Base-by-base conservation (phyloP, 2,888 invertebrate species). In the Halictus ligatus region DNA sequence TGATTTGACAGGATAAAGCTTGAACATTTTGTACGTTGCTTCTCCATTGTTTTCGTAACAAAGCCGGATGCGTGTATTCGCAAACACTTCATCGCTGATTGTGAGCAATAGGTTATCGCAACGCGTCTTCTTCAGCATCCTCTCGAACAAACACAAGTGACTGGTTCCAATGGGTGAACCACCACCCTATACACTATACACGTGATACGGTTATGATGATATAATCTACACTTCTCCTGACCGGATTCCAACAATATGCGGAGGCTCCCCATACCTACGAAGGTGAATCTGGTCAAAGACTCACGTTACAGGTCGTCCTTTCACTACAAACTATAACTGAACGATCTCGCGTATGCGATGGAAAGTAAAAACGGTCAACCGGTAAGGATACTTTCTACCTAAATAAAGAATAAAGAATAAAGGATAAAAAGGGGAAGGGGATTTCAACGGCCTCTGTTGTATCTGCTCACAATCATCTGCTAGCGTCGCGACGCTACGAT, bases 311-410 rank as follows among this genome's bases (percentile, higher is more conserved):
- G 83, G 80, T 85, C 88, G 73, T 88, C 85, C 88, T 88, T 88
- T 88, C 88, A 88, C 88, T 84, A 60, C 15, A 88, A 85, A 35
- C 35, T 35, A 35, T 1, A 35, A 35, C 80, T 75, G 77, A 85
- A 83, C 43, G 83, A 80, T 88, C 84, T 64, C 48, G 8, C 67
- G 58, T 29, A 18, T 67, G 50, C 75, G 78, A 80, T 83, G 48
- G 85, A 84, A 87, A 87, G 85, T 88, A 84, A 87, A 76, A 83
- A 81, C 64, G 64, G 85, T 86, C 83, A 64, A 50, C 40, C 35
- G 75, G n/a, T 25, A 12, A 12, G 40, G 12, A 43, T 78, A 78
- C 83, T 83, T 82, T 86, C 86, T 79, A 78, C 60, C 35, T 35
- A 35, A 35, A 35, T 35, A 5, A 35, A 35, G 35, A 35, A 35